A percentile compares a stretch with the other conserved stretches of the same genome.
phyloP scores from a whole-genome alignment of 2,888 invertebrate species.

The Ennomos fuscantarius region DNA sequence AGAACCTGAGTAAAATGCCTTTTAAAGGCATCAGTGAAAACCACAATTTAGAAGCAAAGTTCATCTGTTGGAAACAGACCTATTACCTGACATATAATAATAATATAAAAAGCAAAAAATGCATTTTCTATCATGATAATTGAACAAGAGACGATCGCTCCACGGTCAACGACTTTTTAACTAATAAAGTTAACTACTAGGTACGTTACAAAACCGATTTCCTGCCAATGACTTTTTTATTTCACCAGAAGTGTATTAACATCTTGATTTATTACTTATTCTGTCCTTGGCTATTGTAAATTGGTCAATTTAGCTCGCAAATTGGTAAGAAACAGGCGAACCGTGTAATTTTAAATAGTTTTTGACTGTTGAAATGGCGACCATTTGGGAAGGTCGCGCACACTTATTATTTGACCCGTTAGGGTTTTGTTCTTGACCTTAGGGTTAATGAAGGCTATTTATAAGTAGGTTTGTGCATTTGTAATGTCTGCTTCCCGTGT shows the following conservation, averaged over 20 bases:
- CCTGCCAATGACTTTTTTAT: constrained; percentile 47
- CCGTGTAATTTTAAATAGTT: constrained; percentile 67
- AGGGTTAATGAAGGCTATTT: constrained; percentile 15
- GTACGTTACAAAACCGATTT: constrained; percentile 31
- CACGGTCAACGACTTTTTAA: constrained; percentile 15
- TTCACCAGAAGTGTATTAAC: constrained; percentile 50
- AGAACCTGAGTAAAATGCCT: too few species aligned
- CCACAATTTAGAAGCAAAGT: too few species aligned
- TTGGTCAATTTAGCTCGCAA: constrained; percentile 67
- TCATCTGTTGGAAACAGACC: too few species aligned
- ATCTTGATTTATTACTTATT: constrained; percentile 65
- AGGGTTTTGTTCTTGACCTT: constrained; percentile 33
- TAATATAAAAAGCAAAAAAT: too few species aligned
- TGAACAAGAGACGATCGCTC: too few species aligned
- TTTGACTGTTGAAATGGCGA: constrained; percentile 43
- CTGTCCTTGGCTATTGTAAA: constrained; percentile 64
- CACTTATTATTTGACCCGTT: constrained; percentile 27
- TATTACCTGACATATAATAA: too few species aligned
- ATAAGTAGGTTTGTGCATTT: neutral
- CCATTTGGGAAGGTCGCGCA: constrained; percentile 32
- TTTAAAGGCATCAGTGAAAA: too few species aligned
- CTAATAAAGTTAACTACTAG: constrained; percentile 10
- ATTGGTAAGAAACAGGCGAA: constrained; percentile 60
- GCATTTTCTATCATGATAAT: too few species aligned
- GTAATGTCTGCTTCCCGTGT: constrained; percentile 3